These are phyloP conservation scores for Dicycla oo DNA, from an alignment of 2,888 invertebrate species.

Conservation along the genomic window DNA sequence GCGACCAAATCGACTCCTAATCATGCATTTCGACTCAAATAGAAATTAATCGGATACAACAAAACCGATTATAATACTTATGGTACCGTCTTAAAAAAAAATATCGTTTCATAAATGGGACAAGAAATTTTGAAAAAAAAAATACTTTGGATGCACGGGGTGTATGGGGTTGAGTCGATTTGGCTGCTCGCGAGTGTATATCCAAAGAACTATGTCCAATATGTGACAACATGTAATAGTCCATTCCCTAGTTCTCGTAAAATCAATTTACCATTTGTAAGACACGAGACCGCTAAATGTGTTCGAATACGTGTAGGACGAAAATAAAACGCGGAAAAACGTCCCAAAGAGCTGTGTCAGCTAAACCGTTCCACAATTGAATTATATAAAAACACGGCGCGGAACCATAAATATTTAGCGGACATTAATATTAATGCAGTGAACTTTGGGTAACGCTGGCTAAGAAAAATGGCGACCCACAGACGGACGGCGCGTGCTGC, in stretches of 20 bases:
- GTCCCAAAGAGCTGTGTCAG: slow-evolving; percentile 37
- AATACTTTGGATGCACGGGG: no score
- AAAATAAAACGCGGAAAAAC: slow-evolving; percentile 43
- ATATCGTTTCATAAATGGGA: no score
- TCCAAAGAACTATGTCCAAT: no score
- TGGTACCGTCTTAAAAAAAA: no score
- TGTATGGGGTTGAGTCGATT: no score
- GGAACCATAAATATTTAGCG: slow-evolving; percentile 71
- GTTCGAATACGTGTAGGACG: neutral
- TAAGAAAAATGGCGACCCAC: slow-evolving; percentile 62
- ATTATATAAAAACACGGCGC: slow-evolving; percentile 68
- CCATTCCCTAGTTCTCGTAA: neutral
- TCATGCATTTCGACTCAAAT: no score
- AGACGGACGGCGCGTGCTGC: slow-evolving; percentile 30
- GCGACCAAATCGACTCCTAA: no score
- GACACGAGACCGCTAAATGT: slow-evolving; percentile 3
- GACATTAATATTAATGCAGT: slow-evolving; percentile 72
- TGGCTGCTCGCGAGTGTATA: no score
- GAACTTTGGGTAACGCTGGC: slow-evolving; percentile 62
- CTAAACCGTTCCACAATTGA: slow-evolving; percentile 67
- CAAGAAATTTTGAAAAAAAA: no score
- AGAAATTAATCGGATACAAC: no score
- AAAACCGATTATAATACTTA: no score
- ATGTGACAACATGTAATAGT: no score
- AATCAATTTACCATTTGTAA: slow-evolving; percentile 14